A percentile compares a stretch with the other conserved stretches of the same genome.
Evolutionary conservation across 2,888 invertebrate genomes (phyloP).

Genomic region (Polylopha cassiicola): DNA sequence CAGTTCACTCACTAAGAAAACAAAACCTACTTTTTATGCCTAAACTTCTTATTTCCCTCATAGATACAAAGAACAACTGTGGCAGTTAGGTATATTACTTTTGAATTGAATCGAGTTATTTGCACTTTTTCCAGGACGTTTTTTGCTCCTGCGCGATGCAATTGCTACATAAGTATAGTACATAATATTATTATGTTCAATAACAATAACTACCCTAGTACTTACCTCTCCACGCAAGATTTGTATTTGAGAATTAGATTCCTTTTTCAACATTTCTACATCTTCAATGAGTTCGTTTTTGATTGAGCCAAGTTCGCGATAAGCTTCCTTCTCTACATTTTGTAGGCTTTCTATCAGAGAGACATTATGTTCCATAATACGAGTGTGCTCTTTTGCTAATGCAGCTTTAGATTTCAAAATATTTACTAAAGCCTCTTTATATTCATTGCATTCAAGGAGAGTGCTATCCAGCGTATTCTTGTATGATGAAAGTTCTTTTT

Average conservation of each 20-base stretch:
- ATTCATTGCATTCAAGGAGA: conserved; percentile 63
- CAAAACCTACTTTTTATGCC: too few species aligned
- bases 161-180: too few species aligned
- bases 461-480: conserved; percentile 57
- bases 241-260: conserved; percentile 62
- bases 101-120: too few species aligned
- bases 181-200: too few species aligned
- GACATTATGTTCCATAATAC: conserved; percentile 72
- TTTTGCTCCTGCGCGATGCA: too few species aligned
- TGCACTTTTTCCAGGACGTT: too few species aligned
- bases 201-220: conserved; percentile 11
- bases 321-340: conserved; percentile 68
- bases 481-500: conserved; percentile 52
- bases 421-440: conserved; percentile 67
- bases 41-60: too few species aligned
- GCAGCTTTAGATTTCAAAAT: conserved; percentile 69
- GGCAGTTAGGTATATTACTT: too few species aligned
- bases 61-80: too few species aligned
- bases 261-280: conserved; percentile 63
- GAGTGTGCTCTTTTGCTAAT: conserved; percentile 62
- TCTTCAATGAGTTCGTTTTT: conserved; percentile 68
- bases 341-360: conserved; percentile 67
- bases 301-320: conserved; percentile 64
- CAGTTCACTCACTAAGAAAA: too few species aligned
- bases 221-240: conserved; percentile 61